Conservation (phyloP, 2,113 vertebrate genomes). For the Fregetta grallaria region DNA sequence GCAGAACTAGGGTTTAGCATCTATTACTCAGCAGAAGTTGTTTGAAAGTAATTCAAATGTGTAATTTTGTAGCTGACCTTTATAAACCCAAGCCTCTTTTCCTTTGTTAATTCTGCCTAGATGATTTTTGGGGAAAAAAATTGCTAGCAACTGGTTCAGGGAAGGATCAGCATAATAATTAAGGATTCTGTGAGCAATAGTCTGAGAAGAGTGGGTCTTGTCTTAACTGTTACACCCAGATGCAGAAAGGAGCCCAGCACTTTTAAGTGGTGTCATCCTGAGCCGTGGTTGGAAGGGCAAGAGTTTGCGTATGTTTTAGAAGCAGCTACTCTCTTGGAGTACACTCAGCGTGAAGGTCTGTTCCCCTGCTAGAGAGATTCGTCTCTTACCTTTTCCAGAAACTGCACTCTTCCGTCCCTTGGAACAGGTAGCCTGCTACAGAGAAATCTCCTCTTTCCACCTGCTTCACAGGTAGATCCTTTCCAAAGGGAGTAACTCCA, state of each 20-base stretch:
- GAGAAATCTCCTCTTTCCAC: background rate
- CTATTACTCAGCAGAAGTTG: constrained; percentile 10
- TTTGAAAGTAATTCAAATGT: background rate
- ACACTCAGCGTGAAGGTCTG: background rate
- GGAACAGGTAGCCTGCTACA: background rate
- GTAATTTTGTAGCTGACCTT: constrained; percentile 11
- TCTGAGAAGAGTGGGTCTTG: background rate
- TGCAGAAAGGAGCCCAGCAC: background rate
- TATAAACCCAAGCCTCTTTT: background rate
- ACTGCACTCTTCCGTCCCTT: background rate
- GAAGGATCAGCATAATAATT: background rate
- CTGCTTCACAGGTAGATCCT: background rate
- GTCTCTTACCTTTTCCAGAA: background rate
- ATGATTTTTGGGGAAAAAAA: background rate
- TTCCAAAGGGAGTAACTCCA: background rate
- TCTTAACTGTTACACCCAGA: background rate
- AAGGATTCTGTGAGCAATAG: background rate
- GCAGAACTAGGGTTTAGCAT: background rate
- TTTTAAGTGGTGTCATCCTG: background rate
- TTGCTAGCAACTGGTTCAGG: background rate
- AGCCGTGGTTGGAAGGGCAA: background rate
- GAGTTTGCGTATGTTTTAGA: background rate
- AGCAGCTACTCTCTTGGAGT: background rate
- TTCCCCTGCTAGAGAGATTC: background rate
- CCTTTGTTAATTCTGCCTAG: background rate